Evolutionary conservation across 23 tunicate genomes (phyloP).

Genomic region (Trididemnum nubilum): DNA sequence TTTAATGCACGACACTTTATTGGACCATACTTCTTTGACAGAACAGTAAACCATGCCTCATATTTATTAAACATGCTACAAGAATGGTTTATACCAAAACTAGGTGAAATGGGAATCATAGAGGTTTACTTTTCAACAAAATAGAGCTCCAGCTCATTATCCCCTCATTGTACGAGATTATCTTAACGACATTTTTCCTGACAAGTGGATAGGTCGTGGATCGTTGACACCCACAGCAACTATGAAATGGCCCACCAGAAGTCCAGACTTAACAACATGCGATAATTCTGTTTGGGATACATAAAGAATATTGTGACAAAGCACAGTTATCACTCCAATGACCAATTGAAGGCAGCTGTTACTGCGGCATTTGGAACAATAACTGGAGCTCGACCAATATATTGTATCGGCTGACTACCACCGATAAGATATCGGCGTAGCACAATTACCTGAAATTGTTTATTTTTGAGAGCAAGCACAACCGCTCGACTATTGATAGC

Average conservation of each 20-base stretch:
- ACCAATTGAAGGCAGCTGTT: slow-evolving; percentile 20
- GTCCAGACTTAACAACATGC: slow-evolving; percentile 21
- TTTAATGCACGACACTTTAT: slow-evolving; percentile 4
- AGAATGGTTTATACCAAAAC: slow-evolving; percentile 30
- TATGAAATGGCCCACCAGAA: slow-evolving; percentile 8
- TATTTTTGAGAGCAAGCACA: too few relatives aligned
- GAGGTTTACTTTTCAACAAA: slow-evolving; percentile 29
- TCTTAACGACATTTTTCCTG: slow-evolving; percentile 16
- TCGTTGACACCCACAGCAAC: slow-evolving; percentile 8
- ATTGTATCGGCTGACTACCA: too few relatives aligned
- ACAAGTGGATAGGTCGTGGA: slow-evolving; percentile 35
- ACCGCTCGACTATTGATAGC: too few relatives aligned
- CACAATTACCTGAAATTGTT: too few relatives aligned
- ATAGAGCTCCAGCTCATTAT: slow-evolving; percentile 24
- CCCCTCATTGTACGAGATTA: slow-evolving; percentile 16
- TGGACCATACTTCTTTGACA: slow-evolving; percentile 21
- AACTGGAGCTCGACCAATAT: too few relatives aligned
- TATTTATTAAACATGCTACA: slow-evolving; percentile 26
- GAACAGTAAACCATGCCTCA: slow-evolving; percentile 3
- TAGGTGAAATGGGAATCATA: slow-evolving; percentile 13
- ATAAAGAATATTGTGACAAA: slow-evolving; percentile 21
- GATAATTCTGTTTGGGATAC: slow-evolving; percentile 18
- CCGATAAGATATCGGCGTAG: too few relatives aligned
- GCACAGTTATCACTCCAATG: slow-evolving; percentile 23
- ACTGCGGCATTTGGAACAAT: slow-evolving; percentile 14